Percentiles rank a stretch among this genome's conserved stretches.
These are phyloP conservation scores for Muschampia plurimacula DNA, from an alignment of 2,888 invertebrate genomes.

Conservation along the genomic window DNA sequence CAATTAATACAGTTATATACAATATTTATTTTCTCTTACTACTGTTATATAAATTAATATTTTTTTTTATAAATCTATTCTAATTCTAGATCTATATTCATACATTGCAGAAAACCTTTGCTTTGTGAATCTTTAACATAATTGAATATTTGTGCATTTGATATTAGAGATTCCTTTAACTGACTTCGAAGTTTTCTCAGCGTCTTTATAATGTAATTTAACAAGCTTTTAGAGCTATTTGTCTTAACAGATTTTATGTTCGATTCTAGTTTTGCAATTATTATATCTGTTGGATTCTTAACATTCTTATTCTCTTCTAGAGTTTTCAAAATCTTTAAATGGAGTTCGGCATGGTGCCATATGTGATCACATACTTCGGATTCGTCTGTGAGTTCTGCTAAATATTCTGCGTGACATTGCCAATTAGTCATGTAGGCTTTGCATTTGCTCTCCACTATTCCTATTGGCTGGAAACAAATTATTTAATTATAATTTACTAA, in stretches of 20 bases:
- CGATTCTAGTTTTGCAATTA: conserved; percentile 3
- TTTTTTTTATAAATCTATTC: neutral
- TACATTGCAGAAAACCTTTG: conserved; percentile 12
- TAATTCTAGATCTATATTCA: neutral
- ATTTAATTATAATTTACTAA: neutral
- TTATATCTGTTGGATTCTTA: neutral
- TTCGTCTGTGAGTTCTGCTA: conserved; percentile 1
- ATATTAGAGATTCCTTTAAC: conserved; percentile 4
- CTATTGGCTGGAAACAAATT: conserved; percentile 21
- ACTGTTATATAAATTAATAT: no score
- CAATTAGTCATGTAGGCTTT: neutral
- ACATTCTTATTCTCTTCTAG: neutral
- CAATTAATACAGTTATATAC: no score
- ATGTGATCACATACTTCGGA: conserved; percentile 14
- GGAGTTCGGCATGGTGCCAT: conserved; percentile 24
- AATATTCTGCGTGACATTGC: conserved; percentile 14
- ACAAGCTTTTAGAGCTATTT: neutral
- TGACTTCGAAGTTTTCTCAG: neutral
- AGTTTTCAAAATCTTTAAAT: conserved; percentile 4
- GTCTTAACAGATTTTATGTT: neutral
- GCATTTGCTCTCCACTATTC: conserved; percentile 23
- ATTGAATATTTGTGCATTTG: neutral
- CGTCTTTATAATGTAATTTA: conserved; percentile 12
- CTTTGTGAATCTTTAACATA: neutral
- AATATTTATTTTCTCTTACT: no score